These are phyloP conservation scores for human DNA, from an alignment of 2,113 vertebrate genomes.

Conservation along the genomic window DNA sequence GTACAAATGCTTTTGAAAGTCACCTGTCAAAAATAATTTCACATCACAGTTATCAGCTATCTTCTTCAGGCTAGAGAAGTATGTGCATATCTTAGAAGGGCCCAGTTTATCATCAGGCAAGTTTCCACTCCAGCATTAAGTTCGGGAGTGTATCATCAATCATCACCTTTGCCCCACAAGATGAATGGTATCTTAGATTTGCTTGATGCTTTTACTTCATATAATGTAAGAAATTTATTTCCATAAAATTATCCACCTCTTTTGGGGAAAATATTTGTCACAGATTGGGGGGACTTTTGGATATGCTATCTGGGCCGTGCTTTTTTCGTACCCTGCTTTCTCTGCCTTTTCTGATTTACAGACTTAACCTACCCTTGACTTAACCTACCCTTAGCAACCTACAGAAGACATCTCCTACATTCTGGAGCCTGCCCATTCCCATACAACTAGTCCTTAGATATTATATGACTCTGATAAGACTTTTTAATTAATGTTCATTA, in stretches of 20 bases:
- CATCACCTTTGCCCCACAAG: not conserved
- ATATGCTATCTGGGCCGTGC: not conserved
- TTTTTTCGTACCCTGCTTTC: not conserved
- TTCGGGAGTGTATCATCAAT: not conserved
- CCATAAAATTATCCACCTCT: not conserved
- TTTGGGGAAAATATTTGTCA: not conserved
- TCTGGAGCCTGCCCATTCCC: not conserved
- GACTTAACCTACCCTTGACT: not conserved
- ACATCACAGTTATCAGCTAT: not conserved
- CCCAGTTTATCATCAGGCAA: not conserved
- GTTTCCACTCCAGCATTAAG: not conserved
- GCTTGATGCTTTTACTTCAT: not conserved
- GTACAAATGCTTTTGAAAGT: slow-evolving; percentile 5
- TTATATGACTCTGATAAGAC: not conserved
- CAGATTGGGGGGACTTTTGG: not conserved
- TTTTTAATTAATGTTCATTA: not conserved
- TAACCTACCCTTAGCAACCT: not conserved
- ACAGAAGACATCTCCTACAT: not conserved
- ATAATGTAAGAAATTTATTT: not conserved
- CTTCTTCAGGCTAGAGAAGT: not conserved
- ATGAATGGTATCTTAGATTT: not conserved
- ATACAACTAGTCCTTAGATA: not conserved
- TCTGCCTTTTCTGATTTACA: not conserved
- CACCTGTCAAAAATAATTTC: slow-evolving; percentile 34
- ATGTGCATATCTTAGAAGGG: not conserved